A percentile compares a stretch with the other conserved stretches of the same genome.
Evolutionary conservation across 2,797 vertebrate genomes (phyloP).

Genomic region (Eidolon dupreanum): DNA sequence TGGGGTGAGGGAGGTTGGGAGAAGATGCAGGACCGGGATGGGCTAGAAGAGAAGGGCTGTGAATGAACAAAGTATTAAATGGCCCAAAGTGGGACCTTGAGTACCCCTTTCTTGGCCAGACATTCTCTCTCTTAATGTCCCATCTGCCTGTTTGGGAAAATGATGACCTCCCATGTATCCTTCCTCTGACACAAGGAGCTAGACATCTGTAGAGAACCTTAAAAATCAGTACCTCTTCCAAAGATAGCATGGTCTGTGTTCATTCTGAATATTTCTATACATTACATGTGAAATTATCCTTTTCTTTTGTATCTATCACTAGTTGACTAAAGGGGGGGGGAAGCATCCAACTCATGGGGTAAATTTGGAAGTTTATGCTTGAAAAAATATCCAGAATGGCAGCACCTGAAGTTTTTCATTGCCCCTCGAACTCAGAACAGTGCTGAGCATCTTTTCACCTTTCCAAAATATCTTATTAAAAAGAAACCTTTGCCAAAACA

Average conservation of each 20-base stretch:
- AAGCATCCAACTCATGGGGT: neutral
- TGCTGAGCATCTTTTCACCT: neutral
- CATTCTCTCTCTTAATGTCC: slow-evolving; percentile 5
- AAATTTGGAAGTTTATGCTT: slow-evolving; percentile 18
- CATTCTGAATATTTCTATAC: neutral
- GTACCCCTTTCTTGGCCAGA: neutral
- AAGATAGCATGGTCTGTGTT: neutral
- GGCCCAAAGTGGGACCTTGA: neutral
- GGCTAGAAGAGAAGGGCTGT: neutral
- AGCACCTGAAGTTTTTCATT: neutral
- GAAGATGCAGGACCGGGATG: neutral
- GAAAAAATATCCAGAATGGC: neutral
- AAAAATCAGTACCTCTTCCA: neutral
- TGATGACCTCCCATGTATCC: neutral
- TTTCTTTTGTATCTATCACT: neutral
- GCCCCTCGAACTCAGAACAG: neutral
- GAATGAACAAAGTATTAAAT: neutral
- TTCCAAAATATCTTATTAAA: slow-evolving; percentile 33
- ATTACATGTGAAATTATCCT: neutral
- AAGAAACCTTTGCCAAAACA: slow-evolving; percentile 52
- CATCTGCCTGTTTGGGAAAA: neutral
- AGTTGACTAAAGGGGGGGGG: neutral
- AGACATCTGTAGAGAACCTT: neutral
- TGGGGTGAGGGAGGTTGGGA: neutral
- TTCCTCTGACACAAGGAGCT: neutral